Conservation (phyloP, 2,113 vertebrate genomes). For the Brachyhypopomus gauderio region DNA sequence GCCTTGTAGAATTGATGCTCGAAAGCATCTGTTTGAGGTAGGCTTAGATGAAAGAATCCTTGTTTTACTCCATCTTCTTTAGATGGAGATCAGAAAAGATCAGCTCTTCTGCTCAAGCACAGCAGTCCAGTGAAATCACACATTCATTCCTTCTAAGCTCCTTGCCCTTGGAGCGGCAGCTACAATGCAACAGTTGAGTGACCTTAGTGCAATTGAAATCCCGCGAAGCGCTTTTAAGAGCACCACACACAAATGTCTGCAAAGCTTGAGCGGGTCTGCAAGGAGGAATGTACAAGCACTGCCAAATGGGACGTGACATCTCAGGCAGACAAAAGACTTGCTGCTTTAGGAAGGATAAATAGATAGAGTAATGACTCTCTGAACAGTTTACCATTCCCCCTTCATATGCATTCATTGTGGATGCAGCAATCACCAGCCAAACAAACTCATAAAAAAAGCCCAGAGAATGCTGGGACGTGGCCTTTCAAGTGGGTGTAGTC, state of each 20-base stretch:
- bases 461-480: slow-evolving; percentile 17
- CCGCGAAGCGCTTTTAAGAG: background rate
- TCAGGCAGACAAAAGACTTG: background rate
- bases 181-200: background rate
- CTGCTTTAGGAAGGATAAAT: background rate
- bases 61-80: too few relatives aligned
- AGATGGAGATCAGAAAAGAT: too few relatives aligned
- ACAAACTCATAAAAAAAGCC: background rate
- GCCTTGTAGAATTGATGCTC: background rate
- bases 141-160: background rate
- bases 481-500: slow-evolving; percentile 19
- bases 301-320: background rate
- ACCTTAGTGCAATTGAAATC: background rate
- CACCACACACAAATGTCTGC: background rate
- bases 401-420: slow-evolving; percentile 24
- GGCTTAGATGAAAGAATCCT: background rate
- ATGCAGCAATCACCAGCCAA: background rate
- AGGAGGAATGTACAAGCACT: background rate
- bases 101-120: background rate
- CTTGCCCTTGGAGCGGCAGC: background rate
- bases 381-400: slow-evolving; percentile 1
- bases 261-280: background rate
- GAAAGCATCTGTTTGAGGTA: background rate
- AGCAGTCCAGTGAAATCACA: background rate
- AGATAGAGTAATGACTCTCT: background rate